These are phyloP conservation scores for Caloenas nicobarica DNA, from an alignment of 2,113 vertebrate species.

Conservation along the genomic window DNA sequence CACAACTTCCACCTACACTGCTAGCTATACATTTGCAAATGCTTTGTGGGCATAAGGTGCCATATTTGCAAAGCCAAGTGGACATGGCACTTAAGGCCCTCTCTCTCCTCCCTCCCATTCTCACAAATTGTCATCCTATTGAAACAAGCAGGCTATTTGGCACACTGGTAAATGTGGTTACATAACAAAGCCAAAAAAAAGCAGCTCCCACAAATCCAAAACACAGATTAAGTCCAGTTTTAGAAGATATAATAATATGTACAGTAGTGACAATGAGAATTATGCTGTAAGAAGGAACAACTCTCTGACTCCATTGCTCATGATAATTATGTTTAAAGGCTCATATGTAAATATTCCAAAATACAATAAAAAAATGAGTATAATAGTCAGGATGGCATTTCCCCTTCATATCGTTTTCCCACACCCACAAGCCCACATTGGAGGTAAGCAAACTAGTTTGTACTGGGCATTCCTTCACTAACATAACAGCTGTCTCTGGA, in stretches of 20 bases:
- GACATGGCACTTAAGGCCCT: constrained; percentile 17
- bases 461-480: background rate
- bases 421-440: background rate
- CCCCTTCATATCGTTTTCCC: background rate
- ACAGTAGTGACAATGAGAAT: constrained; percentile 24
- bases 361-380: background rate
- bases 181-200: constrained; percentile 46
- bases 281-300: constrained; percentile 5
- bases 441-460: background rate
- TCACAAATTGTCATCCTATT: constrained; percentile 11
- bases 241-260: constrained; percentile 18
- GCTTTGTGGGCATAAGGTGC: background rate
- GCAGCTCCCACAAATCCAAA: constrained; percentile 38
- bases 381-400: background rate
- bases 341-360: background rate
- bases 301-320: background rate
- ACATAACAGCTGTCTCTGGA: background rate
- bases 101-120: background rate
- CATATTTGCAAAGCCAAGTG: constrained; percentile 22
- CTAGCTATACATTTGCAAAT: constrained; percentile 20
- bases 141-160: constrained; percentile 32
- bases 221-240: constrained; percentile 39
- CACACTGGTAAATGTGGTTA: constrained; percentile 1
- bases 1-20: background rate
- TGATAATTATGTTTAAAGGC: background rate